Conservation (phyloP, 2,113 vertebrate species). For the Montifringilla adamsi region DNA sequence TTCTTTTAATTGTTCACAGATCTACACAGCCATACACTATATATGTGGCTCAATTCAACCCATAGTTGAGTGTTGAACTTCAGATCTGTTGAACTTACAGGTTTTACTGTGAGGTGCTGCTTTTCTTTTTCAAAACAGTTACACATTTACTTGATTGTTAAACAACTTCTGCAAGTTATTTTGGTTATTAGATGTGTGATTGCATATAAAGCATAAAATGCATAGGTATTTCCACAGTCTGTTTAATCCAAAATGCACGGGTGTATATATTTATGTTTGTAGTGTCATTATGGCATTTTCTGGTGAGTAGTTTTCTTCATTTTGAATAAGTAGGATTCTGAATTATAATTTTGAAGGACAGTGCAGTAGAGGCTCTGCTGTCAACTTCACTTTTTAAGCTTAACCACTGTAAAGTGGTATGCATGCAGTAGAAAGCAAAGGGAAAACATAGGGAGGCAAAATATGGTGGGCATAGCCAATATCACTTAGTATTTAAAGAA, state of each 20-base stretch:
- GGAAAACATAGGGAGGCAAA: not conserved
- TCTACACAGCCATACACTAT: not conserved
- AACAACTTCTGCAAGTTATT: not conserved
- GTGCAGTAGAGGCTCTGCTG: not conserved
- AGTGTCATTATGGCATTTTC: not conserved
- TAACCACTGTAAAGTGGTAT: fast-evolving
- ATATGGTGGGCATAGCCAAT: not conserved
- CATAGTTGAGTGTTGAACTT: not conserved
- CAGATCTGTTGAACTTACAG: not conserved
- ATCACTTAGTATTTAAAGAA: not conserved
- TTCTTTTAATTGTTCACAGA: not conserved
- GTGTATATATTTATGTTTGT: not conserved
- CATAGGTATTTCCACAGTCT: not conserved
- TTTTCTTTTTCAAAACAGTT: not conserved
- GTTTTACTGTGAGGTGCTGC: not conserved
- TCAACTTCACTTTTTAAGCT: not conserved
- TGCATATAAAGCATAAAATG: not conserved
- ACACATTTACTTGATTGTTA: not conserved
- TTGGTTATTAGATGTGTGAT: not conserved
- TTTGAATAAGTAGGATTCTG: not conserved
- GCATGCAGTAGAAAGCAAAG: not conserved
- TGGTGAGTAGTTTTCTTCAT: not conserved
- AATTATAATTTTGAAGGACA: not conserved
- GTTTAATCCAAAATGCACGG: not conserved
- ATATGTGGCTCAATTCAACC: not conserved